Evolutionary conservation across 2,888 invertebrate species (phyloP).

Genomic region (Eugnorisma glareosa): DNA sequence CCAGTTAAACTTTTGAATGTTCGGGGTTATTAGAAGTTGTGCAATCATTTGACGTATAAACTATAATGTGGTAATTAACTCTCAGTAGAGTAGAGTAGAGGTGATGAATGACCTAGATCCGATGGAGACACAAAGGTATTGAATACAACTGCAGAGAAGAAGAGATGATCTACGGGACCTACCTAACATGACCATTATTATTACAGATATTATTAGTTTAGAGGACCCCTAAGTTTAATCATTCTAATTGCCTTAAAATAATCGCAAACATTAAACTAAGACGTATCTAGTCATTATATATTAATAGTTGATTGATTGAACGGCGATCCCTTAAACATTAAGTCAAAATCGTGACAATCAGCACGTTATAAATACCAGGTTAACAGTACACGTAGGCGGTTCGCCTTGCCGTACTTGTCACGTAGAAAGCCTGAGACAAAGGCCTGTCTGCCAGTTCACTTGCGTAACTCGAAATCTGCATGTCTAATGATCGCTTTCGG

Average conservation of each 20-base stretch:
- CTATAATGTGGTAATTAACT: background rate
- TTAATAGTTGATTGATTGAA: conserved; percentile 46
- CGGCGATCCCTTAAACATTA: conserved; percentile 44
- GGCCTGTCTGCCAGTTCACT: conserved; percentile 63
- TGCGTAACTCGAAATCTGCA: conserved; percentile 64
- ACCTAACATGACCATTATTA: background rate
- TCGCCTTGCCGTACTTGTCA: conserved; percentile 71
- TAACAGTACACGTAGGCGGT: conserved; percentile 63
- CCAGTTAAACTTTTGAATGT: conserved; percentile 51
- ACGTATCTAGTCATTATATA: conserved; percentile 19
- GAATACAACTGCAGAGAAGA: background rate
- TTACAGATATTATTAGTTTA: background rate
- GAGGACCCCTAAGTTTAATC: background rate
- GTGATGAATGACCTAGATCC: background rate
- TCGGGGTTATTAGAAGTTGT: conserved; percentile 14
- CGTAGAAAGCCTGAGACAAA: conserved; percentile 71
- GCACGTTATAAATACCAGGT: conserved; percentile 60
- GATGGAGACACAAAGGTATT: background rate
- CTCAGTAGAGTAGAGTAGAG: background rate
- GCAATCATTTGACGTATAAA: background rate
- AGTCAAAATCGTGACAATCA: conserved; percentile 57
- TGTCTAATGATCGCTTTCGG: conserved; percentile 61
- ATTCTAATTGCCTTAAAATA: background rate
- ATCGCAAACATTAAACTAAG: conserved; percentile 1
- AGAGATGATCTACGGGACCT: background rate